Conservation (phyloP, 2,797 vertebrate genomes). For the Eleutherodactylus coqui region DNA sequence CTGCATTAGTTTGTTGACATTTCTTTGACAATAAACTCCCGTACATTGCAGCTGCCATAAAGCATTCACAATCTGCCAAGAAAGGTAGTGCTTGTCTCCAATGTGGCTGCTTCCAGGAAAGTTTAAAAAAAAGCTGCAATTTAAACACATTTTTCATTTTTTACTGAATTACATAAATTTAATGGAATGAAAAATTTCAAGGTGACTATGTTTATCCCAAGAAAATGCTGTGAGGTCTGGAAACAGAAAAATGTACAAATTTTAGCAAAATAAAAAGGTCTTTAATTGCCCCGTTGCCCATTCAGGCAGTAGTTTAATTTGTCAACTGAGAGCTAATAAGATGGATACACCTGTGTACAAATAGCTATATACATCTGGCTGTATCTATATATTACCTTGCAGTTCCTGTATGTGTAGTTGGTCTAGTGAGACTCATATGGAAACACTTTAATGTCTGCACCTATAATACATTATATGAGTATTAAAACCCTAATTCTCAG, state of each 20-base stretch:
- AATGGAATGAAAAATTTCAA: neutral
- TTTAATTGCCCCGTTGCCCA: neutral
- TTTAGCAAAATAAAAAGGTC: neutral
- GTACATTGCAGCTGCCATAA: too few species aligned
- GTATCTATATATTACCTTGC: neutral
- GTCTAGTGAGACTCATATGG: neutral
- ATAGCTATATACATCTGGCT: conserved; percentile 4
- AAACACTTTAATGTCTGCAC: neutral
- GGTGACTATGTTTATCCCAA: neutral
- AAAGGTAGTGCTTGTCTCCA: too few species aligned
- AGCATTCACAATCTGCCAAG: too few species aligned
- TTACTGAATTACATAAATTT: neutral
- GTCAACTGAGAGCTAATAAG: conserved; percentile 2
- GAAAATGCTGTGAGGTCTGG: neutral
- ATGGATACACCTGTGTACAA: neutral
- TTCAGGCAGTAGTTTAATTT: neutral
- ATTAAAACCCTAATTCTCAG: neutral
- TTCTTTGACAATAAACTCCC: too few species aligned
- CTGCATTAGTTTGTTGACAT: too few species aligned
- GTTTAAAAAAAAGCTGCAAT: too few species aligned
- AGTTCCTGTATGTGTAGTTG: neutral
- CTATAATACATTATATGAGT: neutral
- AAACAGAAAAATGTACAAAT: neutral
- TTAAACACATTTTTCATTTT: neutral
- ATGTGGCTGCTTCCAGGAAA: too few species aligned